Percentiles rank a stretch among this genome's conserved stretches.
Conservation (phyloP, 2,888 invertebrate genomes). For the Marasmarcha lunaedactyla region DNA sequence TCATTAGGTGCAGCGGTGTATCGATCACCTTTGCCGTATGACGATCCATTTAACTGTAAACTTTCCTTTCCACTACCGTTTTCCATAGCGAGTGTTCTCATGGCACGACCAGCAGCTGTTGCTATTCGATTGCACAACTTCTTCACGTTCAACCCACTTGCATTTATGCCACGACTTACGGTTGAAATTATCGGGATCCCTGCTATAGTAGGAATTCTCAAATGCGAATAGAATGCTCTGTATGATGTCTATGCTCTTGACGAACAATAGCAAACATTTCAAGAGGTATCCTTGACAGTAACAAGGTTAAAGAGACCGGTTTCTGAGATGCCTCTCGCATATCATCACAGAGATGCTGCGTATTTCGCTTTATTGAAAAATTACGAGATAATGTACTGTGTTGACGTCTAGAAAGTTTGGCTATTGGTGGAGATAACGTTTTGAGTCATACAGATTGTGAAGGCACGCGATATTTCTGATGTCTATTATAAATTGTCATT, state of each 20-base stretch:
- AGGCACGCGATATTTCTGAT: too few relatives aligned
- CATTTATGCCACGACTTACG: background rate
- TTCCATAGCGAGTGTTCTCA: conserved; percentile 40
- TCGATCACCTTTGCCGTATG: conserved; percentile 57
- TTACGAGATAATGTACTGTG: too few relatives aligned
- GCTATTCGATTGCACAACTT: background rate
- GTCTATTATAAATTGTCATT: too few relatives aligned
- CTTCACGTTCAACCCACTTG: background rate
- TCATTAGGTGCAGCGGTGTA: conserved; percentile 59
- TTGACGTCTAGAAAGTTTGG: too few relatives aligned
- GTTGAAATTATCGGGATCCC: background rate
- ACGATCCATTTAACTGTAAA: conserved; percentile 19
- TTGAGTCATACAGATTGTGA: too few relatives aligned
- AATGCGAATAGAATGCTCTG: background rate
- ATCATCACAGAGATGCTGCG: too few relatives aligned
- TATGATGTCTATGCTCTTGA: background rate
- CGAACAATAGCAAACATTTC: conserved; percentile 33
- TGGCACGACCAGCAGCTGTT: conserved; percentile 17
- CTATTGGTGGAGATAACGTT: too few relatives aligned
- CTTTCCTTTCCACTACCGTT: conserved; percentile 30
- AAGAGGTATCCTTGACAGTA: conserved; percentile 53
- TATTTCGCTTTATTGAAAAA: too few relatives aligned
- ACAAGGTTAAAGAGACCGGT: conserved; percentile 43
- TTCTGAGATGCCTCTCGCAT: conserved; percentile 9
- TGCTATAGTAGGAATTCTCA: background rate